Evolutionary conservation across 2,888 invertebrate species (phyloP).

Genomic region (Proisotoma minuta): DNA sequence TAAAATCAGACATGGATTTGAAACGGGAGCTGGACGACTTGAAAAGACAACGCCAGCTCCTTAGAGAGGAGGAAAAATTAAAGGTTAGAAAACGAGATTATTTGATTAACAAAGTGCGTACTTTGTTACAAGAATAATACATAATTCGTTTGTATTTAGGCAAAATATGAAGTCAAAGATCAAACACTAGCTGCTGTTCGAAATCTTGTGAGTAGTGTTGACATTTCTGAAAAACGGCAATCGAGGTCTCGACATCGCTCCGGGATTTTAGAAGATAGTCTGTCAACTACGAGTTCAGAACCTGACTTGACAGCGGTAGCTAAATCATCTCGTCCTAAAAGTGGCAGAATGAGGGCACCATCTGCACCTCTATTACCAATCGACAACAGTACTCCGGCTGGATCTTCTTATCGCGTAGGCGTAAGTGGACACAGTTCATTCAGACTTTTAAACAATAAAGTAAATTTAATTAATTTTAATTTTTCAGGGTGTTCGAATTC

Average conservation of each 20-base stretch:
- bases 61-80: conserved; percentile 38
- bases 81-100: conserved; percentile 18
- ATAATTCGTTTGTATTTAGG: conserved; percentile 17
- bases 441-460: background rate
- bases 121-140: background rate
- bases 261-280: background rate
- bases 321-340: conserved; percentile 1
- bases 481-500: background rate
- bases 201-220: conserved; percentile 24
- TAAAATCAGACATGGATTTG: conserved; percentile 39
- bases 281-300: conserved; percentile 37
- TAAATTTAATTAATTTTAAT: background rate
- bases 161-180: conserved; percentile 37
- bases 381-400: too few relatives aligned
- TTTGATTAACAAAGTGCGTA: background rate
- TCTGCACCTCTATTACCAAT: conserved; percentile 25
- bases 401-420: too few relatives aligned
- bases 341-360: conserved; percentile 15
- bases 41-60: conserved; percentile 28
- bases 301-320: conserved; percentile 28
- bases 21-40: conserved; percentile 38
- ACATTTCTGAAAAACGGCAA: conserved; percentile 5
- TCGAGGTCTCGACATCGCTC: conserved; percentile 15
- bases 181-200: conserved; percentile 39
- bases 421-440: too few relatives aligned